Conservation (phyloP, 1,140 invertebrate species). For the Papilio machaon region DNA sequence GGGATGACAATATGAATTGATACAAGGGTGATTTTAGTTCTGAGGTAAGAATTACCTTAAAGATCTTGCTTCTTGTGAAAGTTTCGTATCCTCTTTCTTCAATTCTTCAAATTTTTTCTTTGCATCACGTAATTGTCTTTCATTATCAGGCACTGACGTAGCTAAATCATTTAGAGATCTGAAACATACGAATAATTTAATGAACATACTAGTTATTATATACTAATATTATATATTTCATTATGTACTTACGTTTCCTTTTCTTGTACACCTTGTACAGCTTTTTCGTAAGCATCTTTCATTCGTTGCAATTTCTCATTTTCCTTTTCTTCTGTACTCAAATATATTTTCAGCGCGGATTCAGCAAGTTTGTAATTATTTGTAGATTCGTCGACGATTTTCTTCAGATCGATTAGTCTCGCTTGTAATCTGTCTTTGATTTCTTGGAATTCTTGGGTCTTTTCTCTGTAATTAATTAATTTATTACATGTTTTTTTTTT, state of each 20-base stretch:
- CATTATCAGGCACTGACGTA: slow-evolving; percentile 57
- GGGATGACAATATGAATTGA: too few relatives aligned
- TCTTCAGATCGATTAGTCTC: slow-evolving; percentile 86
- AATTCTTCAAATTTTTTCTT: slow-evolving; percentile 52
- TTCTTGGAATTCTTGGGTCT: slow-evolving; percentile 85
- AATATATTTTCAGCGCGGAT: slow-evolving; percentile 91
- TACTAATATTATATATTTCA: not conserved
- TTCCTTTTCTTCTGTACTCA: slow-evolving; percentile 89
- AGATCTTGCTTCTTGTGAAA: slow-evolving; percentile 53
- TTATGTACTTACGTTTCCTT: slow-evolving; percentile 70
- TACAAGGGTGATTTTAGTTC: too few relatives aligned
- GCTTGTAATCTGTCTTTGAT: slow-evolving; percentile 86
- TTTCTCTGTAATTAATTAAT: slow-evolving; percentile 57
- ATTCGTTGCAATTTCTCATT: slow-evolving; percentile 87
- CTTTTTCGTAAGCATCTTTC: slow-evolving; percentile 60
- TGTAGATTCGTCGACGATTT: slow-evolving; percentile 88
- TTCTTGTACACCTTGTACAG: slow-evolving; percentile 72
- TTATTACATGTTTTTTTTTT: not conserved
- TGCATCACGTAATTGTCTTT: slow-evolving; percentile 53
- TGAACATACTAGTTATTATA: not conserved
- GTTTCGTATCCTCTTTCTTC: slow-evolving; percentile 57
- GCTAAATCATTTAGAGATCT: slow-evolving; percentile 57
- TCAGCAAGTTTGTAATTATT: slow-evolving; percentile 89
- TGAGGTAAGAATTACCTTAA: slow-evolving; percentile 53
- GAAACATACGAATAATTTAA: slow-evolving; percentile 37